These are phyloP conservation scores for Tragelaphus imberbis DNA, from an alignment of 2,113 vertebrate species.

Conservation along the genomic window DNA sequence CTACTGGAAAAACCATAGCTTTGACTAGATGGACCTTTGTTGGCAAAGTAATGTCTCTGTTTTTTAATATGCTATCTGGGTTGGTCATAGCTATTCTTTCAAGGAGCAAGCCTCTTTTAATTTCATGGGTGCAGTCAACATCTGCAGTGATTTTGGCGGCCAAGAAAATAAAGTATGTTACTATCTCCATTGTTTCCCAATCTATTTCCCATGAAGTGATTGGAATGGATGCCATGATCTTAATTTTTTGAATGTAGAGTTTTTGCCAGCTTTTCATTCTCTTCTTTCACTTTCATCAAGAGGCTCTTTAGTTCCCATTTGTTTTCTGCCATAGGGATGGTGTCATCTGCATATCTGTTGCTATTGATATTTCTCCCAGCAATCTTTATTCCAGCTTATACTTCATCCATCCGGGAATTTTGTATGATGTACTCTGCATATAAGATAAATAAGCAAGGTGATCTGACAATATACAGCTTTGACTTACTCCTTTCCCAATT, in stretches of 20 bases:
- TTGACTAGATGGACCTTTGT: not conserved
- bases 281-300: not conserved
- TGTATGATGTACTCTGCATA: not conserved
- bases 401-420: not conserved
- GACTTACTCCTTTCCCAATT: not conserved
- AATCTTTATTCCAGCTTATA: not conserved
- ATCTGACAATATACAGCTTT: not conserved
- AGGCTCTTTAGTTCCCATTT: not conserved
- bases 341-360: not conserved
- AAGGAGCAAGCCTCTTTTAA: not conserved
- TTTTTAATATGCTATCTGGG: not conserved
- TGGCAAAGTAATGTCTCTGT: not conserved
- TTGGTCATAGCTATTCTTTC: not conserved
- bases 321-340: not conserved
- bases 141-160: not conserved
- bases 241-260: not conserved
- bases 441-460: not conserved
- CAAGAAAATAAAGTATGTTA: not conserved
- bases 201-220: not conserved
- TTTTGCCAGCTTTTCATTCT: not conserved
- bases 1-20: not conserved
- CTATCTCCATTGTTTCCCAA: not conserved
- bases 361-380: not conserved
- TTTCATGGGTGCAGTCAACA: not conserved
- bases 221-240: not conserved